These are phyloP conservation scores for Ferrisia virgata DNA, from an alignment of 2,888 invertebrate species.

Conservation along the genomic window DNA sequence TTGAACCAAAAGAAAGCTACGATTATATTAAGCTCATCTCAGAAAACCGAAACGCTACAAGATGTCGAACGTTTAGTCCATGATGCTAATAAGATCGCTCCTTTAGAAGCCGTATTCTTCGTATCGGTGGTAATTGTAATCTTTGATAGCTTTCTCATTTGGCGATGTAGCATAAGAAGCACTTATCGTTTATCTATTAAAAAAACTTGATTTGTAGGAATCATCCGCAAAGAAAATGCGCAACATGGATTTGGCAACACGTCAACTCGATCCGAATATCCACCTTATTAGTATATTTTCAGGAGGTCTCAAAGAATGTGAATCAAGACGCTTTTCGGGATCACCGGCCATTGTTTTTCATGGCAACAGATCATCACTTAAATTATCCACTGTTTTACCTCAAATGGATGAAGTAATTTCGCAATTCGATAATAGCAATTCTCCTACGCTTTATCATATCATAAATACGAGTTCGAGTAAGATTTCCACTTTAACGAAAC, in stretches of 20 bases:
- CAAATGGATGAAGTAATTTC: background rate
- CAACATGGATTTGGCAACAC: background rate
- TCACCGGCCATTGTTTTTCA: conserved; percentile 20
- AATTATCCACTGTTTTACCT: background rate
- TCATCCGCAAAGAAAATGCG: background rate
- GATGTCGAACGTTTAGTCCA: background rate
- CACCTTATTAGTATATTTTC: conserved; percentile 29
- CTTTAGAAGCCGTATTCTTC: conserved; percentile 36
- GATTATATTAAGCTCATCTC: background rate
- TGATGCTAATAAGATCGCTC: conserved; percentile 9
- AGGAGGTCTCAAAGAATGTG: conserved; percentile 29
- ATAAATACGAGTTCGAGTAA: background rate
- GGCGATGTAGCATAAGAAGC: too few species aligned
- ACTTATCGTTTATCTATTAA: too few species aligned
- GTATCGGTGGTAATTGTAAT: background rate
- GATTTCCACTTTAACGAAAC: background rate
- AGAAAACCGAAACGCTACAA: background rate
- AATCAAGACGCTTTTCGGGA: background rate
- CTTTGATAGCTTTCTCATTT: background rate
- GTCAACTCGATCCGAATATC: background rate
- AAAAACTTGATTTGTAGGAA: background rate
- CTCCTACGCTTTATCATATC: background rate
- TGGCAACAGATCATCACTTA: background rate
- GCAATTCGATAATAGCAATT: background rate
- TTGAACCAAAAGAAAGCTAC: conserved; percentile 34